phyloP scores from a whole-genome alignment of 2,888 invertebrate genomes.

The Argyra leucocephala region DNA sequence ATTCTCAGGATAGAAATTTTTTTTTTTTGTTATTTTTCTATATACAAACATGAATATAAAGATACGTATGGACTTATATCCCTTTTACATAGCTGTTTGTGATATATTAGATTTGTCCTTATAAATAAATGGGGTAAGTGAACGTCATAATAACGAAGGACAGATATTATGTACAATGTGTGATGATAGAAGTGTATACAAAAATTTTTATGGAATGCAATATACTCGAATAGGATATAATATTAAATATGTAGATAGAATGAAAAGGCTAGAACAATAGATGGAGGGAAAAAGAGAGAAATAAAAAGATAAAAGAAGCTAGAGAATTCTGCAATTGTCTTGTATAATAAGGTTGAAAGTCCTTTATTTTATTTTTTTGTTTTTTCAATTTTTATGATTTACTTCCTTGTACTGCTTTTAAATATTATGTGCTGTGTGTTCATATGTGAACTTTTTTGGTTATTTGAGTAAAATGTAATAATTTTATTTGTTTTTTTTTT shows the following conservation, averaged over 20 bases:
- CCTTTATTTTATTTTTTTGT: neutral
- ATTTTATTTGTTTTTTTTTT: neutral
- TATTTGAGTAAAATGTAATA: neutral
- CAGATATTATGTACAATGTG: too few relatives aligned
- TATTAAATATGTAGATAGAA: too few relatives aligned
- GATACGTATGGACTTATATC: too few relatives aligned
- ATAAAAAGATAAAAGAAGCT: neutral
- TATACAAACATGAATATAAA: too few relatives aligned
- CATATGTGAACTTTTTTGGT: conserved; percentile 1
- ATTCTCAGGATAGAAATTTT: neutral
- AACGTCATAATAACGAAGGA: too few relatives aligned
- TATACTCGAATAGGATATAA: too few relatives aligned
- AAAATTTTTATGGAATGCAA: too few relatives aligned
- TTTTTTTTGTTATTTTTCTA: neutral
- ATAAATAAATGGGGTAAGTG: neutral
- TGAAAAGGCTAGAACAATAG: too few relatives aligned
- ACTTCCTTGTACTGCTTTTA: too few relatives aligned
- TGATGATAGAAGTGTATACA: too few relatives aligned
- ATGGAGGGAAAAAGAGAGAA: neutral
- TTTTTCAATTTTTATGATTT: neutral
- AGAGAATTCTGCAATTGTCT: neutral
- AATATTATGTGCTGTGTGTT: neutral
- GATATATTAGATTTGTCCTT: conserved; percentile 1
- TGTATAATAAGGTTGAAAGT: neutral
- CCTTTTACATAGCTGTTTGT: neutral